Evolutionary conservation across 2,888 invertebrate genomes (phyloP).

Genomic region (Acrobasis suavella): DNA sequence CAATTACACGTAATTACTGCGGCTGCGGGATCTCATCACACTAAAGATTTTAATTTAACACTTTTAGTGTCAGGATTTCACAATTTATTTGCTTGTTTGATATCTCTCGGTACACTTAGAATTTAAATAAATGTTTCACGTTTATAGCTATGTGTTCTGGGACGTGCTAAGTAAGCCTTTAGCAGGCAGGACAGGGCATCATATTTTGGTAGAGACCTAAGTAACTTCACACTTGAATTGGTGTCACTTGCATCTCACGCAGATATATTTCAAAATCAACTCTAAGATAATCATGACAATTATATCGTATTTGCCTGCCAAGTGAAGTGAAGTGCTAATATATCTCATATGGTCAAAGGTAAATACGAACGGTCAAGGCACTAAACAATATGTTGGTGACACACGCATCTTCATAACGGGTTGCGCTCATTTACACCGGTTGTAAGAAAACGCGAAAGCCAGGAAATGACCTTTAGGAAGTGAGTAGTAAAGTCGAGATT

Average conservation of each 20-base stretch:
- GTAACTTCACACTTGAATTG: too few relatives aligned
- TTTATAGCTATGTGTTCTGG: too few relatives aligned
- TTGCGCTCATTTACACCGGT: slow-evolving; percentile 62
- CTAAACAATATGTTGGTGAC: slow-evolving; percentile 67
- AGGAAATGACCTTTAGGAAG: slow-evolving; percentile 36
- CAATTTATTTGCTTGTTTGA: too few relatives aligned
- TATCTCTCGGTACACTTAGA: too few relatives aligned
- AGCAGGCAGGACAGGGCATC: neutral
- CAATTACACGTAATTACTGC: too few relatives aligned
- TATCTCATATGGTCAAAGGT: slow-evolving; percentile 47
- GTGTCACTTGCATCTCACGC: neutral
- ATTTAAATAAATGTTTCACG: too few relatives aligned
- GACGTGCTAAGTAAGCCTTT: too few relatives aligned
- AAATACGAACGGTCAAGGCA: slow-evolving; percentile 47
- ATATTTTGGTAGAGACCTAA: too few relatives aligned
- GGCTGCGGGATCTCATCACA: too few relatives aligned
- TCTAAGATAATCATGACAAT: slow-evolving; percentile 8
- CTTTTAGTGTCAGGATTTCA: too few relatives aligned
- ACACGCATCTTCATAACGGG: slow-evolving; percentile 67
- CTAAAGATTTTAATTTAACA: too few relatives aligned
- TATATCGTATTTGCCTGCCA: neutral
- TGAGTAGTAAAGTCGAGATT: slow-evolving; percentile 44
- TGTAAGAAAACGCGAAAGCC: slow-evolving; percentile 26
- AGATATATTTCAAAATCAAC: slow-evolving; percentile 1
- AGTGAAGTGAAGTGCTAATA: slow-evolving; percentile 18